Conservation (phyloP, 2,797 vertebrate genomes). For the Sebastes elongatus region DNA sequence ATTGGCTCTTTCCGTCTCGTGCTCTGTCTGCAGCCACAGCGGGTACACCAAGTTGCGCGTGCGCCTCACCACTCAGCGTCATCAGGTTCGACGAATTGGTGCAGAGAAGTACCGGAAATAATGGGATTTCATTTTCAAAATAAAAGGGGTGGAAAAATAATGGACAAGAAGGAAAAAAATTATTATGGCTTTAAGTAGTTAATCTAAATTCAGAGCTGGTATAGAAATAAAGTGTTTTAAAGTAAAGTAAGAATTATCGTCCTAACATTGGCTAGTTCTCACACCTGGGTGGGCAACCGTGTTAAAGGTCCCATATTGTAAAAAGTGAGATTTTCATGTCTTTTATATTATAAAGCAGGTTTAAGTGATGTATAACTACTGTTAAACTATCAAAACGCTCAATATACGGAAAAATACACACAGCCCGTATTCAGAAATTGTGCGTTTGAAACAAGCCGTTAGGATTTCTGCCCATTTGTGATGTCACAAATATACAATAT, state of each 20-base stretch:
- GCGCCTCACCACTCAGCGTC: conserved; percentile 70
- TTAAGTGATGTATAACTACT: too few species aligned
- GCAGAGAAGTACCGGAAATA: background rate
- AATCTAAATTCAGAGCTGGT: background rate
- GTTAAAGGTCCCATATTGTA: too few species aligned
- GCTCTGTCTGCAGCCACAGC: conserved; percentile 65
- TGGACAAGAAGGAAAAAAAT: background rate
- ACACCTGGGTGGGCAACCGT: too few species aligned
- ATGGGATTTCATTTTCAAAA: background rate
- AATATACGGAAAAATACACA: too few species aligned
- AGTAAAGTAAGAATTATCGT: background rate
- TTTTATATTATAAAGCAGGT: too few species aligned
- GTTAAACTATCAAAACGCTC: too few species aligned
- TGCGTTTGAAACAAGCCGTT: too few species aligned
- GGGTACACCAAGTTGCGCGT: conserved; percentile 81
- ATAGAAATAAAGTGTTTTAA: background rate
- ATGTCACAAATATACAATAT: too few species aligned
- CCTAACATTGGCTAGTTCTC: background rate
- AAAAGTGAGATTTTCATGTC: too few species aligned
- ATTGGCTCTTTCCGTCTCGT: conserved; percentile 74
- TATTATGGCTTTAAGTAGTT: background rate
- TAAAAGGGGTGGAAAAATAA: conserved; percentile 10
- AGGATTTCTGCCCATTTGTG: too few species aligned
- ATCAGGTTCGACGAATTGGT: background rate
- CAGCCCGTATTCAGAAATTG: too few species aligned